Percentiles rank a stretch among this genome's conserved stretches.
Conservation (phyloP, 37 sponge, comb jelly and placozoan species). For the Cliona cf. orientalis region DNA sequence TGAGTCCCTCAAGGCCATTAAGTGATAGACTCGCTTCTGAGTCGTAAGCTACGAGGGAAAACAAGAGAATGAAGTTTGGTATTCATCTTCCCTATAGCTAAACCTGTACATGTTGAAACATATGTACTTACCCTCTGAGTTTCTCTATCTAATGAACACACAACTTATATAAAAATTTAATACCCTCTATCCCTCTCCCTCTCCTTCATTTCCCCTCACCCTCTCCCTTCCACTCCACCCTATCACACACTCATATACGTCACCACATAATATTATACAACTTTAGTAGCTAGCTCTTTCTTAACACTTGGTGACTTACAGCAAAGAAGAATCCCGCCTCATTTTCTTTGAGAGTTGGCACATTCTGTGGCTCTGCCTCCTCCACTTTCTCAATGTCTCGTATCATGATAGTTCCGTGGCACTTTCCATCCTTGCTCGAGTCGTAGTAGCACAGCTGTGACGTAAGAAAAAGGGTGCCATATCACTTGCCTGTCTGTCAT, state of each 20-base stretch:
- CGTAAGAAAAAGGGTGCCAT: not conserved
- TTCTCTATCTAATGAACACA: too few species aligned
- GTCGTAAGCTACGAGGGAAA: conserved; percentile 6
- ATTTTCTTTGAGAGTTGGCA: conserved; percentile 25
- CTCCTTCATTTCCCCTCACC: too few species aligned
- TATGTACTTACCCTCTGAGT: too few species aligned
- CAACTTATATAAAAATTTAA: too few species aligned
- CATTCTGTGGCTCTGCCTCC: conserved; percentile 49
- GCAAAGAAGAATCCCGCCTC: conserved; percentile 61
- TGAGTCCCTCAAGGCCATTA: conserved; percentile 56
- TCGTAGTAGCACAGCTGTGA: conserved; percentile 66
- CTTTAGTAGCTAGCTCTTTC: not conserved
- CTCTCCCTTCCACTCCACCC: too few species aligned
- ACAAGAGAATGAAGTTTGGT: too few species aligned
- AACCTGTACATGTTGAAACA: too few species aligned
- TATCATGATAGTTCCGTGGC: conserved; percentile 52
- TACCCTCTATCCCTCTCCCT: too few species aligned
- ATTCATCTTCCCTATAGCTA: too few species aligned
- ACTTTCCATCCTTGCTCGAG: conserved; percentile 45
- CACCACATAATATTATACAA: too few species aligned
- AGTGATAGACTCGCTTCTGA: conserved; percentile 51
- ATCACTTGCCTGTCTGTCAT: too few species aligned
- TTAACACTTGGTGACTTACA: conserved; percentile 22
- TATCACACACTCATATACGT: not conserved
- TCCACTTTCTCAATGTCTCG: conserved; percentile 50